Conservation (phyloP, 2,797 vertebrate species). For the Lerista edwardsae region DNA sequence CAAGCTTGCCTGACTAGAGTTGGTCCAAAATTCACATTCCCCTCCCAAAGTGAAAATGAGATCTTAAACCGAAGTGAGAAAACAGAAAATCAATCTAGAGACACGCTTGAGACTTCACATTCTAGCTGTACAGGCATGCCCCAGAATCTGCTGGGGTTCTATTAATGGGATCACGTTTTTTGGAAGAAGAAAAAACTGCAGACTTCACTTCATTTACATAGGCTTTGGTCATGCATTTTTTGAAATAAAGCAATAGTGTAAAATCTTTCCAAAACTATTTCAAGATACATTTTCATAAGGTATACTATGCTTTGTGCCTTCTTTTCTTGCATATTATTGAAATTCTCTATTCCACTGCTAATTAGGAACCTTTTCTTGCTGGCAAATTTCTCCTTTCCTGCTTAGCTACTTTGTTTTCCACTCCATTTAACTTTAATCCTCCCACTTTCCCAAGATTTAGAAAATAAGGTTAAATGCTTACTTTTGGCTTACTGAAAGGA, state of each 20-base stretch:
- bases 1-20: neutral
- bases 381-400: neutral
- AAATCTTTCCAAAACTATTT: neutral
- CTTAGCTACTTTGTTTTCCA: neutral
- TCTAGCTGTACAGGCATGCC: neutral
- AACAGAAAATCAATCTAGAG: neutral
- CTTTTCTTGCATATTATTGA: neutral
- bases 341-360: neutral
- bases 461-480: constrained; percentile 13
- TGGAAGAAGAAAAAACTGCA: too few relatives aligned
- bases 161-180: too few relatives aligned
- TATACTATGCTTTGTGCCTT: neutral
- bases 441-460: neutral
- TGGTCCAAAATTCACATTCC: neutral
- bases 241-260: neutral
- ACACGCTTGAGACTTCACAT: neutral
- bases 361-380: neutral
- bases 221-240: neutral
- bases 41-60: neutral
- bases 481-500: constrained; percentile 21
- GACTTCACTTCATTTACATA: neutral
- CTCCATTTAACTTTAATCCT: neutral
- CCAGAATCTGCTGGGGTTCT: too few relatives aligned
- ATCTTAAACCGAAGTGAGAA: neutral
- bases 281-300: neutral